Percentiles rank a stretch among this genome's conserved stretches.
phyloP scores from a whole-genome alignment of 2,797 vertebrate species.

The Fratercula arctica region DNA sequence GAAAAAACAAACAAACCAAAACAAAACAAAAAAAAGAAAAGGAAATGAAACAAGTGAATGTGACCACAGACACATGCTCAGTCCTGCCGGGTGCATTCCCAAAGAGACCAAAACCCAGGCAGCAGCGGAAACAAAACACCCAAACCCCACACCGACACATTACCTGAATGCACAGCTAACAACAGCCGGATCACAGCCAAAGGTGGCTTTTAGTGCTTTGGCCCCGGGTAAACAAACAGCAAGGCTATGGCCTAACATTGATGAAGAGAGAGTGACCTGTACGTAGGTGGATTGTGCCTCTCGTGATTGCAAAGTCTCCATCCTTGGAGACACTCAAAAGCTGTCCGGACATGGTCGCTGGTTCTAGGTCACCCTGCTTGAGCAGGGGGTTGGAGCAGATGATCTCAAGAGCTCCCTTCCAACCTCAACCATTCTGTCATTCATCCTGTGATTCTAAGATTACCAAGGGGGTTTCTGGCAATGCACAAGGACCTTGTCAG shows the following conservation, averaged over 20 bases:
- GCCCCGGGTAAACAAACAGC: not conserved
- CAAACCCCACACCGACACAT: not conserved
- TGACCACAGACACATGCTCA: not conserved
- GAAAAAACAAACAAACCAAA: too few species aligned
- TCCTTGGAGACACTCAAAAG: not conserved
- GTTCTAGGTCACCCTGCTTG: not conserved
- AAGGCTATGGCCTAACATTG: accelerated
- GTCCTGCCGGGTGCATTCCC: not conserved
- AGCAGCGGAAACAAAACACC: not conserved
- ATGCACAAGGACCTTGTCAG: accelerated
- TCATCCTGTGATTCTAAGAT: not conserved
- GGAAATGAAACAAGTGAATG: not conserved
- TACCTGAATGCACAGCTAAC: not conserved
- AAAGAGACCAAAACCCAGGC: not conserved
- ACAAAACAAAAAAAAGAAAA: not conserved
- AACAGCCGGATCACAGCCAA: not conserved
- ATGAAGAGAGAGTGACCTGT: not conserved
- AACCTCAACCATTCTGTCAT: not conserved
- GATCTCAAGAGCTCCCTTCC: not conserved
- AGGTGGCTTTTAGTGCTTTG: not conserved
- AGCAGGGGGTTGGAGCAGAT: not conserved
- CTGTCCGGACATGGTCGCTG: not conserved
- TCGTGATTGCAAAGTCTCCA: not conserved
- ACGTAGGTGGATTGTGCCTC: not conserved
- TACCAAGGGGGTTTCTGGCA: not conserved